Evolutionary conservation across 2,888 invertebrate genomes (phyloP), one percentile per base, ranked within the genome.

Genomic region (Odontocolon sp.): DNA sequence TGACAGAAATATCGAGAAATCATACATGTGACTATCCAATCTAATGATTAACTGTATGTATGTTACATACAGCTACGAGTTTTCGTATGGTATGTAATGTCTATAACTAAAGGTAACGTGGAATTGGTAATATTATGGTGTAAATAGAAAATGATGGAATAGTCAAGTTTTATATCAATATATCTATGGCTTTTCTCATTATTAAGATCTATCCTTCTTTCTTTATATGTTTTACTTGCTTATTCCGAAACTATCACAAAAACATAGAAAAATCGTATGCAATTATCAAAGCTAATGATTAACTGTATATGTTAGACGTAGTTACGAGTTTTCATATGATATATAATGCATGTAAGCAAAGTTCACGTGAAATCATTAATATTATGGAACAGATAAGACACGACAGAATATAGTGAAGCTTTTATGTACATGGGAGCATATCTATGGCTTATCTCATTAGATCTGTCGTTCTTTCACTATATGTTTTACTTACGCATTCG

Each of bases 251-350:
- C 54, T 64, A 28, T 14, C 31, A 52, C 45, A 36, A 66, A 66
- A 40, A 52, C 36, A 64, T 21, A 42, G 45, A 66, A 57, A 40
- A 56, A 70, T 64, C 45, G 36, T 47, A n/a, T n/a, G n/a, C 38
- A 40, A 67, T 56, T 63, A 70, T 78, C 74, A 66, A 54, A 72
- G 18, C 9, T 61, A 70, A 68, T 70, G 75, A 74, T 77, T 71
- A 57, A 78, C 68, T 71, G 71, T 50, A 73, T n/a, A n/a, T n/a
- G n/a, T n/a, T n/a, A n/a, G n/a, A n/a, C n/a, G n/a, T n/a, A n/a
- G n/a, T n/a, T n/a, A 81, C 73, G 74, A 80, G 77, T 77, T 77
- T 77, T 50, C 63, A 47, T 68, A 59, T 59, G 77, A 63, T 57
- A 28, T 31, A 52, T 52, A 56, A 31, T 45, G 23, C 31, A 9